Evolutionary conservation across 2,888 invertebrate species (phyloP), one percentile per base, ranked within the genome.

Genomic region (Hipparchia sbordonii): DNA sequence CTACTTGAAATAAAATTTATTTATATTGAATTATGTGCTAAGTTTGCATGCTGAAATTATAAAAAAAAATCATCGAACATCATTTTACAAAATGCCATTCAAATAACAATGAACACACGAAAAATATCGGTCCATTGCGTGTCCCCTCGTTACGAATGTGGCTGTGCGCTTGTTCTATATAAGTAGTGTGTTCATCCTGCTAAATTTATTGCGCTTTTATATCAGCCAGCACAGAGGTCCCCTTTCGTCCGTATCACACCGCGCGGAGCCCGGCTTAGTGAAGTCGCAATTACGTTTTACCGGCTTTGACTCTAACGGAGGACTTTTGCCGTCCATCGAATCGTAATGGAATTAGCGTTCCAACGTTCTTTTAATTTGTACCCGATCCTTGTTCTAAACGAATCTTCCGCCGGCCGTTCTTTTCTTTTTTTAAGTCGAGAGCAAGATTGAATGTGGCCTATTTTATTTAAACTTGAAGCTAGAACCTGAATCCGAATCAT

Each of bases 181-280:
- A 93, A 92, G 91, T 92, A 92, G 92, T 92, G 92, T 90, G 93
- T 93, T 92, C 91, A 93, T 93, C 92, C 93, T 91, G 91, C 91
- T 90, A 91, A 93, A 93, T 93, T 93, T 93, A 93, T 93, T 91
- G 92, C 89, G 91, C 92, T 92, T 92, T 92, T 93, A 93, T 93
- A 93, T 93, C 92, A 91, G 89, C 90, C 92, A 91, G 91, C 91
- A 91, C 90, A 86, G 90, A 87, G 89, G 89, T 88, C 90, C 92
- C 92, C 90, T 92, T 90, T 89, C 89, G 91, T 88, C 89, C 90
- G 90, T 91, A 92, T 92, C 92, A 89, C 90, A 85, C 88, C 85
- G 87, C 88, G 89, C 87, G 91, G 89, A 90, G 85, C 91, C 92
- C 89, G 84, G 93, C 92, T 93, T 92, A 92, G 91, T 91, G 87